These are phyloP conservation scores for Pholis gunnellus DNA, from an alignment of 2,113 vertebrate genomes.

Conservation along the genomic window DNA sequence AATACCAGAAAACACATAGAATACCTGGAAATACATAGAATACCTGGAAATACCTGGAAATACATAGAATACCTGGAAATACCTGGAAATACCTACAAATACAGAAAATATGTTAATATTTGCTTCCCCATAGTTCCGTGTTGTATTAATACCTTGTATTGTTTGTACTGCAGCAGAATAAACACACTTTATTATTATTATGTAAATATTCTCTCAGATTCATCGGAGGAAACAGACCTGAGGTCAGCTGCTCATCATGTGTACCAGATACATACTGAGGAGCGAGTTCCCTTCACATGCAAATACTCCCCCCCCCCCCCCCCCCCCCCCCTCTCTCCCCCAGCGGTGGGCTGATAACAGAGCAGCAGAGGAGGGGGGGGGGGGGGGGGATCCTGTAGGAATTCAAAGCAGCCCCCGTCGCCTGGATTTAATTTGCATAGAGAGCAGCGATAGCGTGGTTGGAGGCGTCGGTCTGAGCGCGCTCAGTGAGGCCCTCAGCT, in stretches of 20 bases:
- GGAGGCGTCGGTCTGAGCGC: constrained; percentile 51
- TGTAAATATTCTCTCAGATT: too few relatives aligned
- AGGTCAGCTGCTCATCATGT: constrained; percentile 19
- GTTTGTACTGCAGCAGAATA: too few relatives aligned
- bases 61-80: too few relatives aligned
- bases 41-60: too few relatives aligned
- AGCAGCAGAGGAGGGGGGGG: neutral
- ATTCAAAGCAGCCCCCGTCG: constrained; percentile 58
- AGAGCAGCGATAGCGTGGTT: constrained; percentile 51
- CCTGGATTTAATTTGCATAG: constrained; percentile 75
- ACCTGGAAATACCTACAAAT: too few relatives aligned
- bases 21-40: too few relatives aligned
- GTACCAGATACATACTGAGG: constrained; percentile 68
- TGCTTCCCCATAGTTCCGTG: too few relatives aligned
- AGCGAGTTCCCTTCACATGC: constrained; percentile 72
- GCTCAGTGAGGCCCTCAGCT: constrained; percentile 68
- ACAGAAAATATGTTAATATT: too few relatives aligned
- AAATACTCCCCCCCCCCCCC: constrained; percentile 30
- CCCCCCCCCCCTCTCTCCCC: constrained; percentile 25
- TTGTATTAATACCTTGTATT: too few relatives aligned
- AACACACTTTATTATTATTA: too few relatives aligned
- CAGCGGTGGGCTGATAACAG: constrained; percentile 49
- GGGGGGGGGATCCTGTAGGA: constrained; percentile 63
- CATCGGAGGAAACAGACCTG: neutral
- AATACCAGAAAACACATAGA: too few relatives aligned